These are phyloP conservation scores for Lepidostoma basale DNA, from an alignment of 1,140 invertebrate genomes.

Conservation along the genomic window DNA sequence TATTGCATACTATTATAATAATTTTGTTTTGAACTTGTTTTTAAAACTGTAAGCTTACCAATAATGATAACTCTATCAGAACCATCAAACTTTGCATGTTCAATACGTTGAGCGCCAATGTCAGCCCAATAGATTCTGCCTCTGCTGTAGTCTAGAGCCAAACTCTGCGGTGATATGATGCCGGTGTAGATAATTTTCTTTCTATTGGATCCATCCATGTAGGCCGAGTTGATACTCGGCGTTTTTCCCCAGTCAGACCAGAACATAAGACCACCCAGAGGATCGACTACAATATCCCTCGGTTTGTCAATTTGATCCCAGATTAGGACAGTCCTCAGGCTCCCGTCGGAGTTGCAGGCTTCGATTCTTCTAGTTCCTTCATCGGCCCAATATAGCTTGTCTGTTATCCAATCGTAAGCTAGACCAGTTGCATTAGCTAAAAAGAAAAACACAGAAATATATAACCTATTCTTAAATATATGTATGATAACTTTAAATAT, in stretches of 20 bases:
- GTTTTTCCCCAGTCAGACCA: conserved; percentile 89
- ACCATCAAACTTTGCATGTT: conserved; percentile 83
- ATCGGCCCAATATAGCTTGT: conserved; percentile 91
- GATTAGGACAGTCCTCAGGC: conserved; percentile 75
- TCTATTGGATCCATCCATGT: conserved; percentile 84
- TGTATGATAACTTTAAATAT: conserved; percentile 22
- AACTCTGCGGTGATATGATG: conserved; percentile 80
- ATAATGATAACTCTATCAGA: conserved; percentile 71
- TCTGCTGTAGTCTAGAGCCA: conserved; percentile 77
- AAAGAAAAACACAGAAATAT: conserved; percentile 35
- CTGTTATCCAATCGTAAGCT: conserved; percentile 84
- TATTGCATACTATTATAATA: neutral
- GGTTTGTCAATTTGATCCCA: conserved; percentile 84
- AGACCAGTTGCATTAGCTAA: conserved; percentile 75
- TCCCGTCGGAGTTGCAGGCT: conserved; percentile 79
- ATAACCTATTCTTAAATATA: conserved; percentile 14
- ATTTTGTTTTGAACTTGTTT: neutral
- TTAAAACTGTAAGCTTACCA: conserved; percentile 54
- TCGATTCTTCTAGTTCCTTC: conserved; percentile 81
- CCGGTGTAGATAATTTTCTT: conserved; percentile 70
- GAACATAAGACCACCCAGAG: conserved; percentile 78
- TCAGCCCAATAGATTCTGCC: conserved; percentile 83
- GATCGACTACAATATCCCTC: conserved; percentile 84
- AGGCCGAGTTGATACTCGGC: conserved; percentile 82
- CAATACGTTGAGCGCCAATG: conserved; percentile 78